phyloP scores from a whole-genome alignment of 2,888 invertebrate species.

The Orchesellides sinensis region DNA sequence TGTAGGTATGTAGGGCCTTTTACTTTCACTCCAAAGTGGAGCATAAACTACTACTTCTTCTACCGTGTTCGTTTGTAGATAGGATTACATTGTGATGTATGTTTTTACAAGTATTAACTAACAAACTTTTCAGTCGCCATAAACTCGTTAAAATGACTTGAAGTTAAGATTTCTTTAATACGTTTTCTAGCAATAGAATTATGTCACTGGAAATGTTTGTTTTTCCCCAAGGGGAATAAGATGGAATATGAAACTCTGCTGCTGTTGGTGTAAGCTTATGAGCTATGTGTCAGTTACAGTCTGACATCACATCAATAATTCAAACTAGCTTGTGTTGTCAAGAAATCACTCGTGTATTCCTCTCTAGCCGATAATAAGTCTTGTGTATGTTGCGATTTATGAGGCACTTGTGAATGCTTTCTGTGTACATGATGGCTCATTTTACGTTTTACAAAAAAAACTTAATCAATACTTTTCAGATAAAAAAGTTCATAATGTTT shows the following conservation, averaged over 20 bases:
- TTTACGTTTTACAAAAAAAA: not conserved
- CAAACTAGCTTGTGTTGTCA: constrained; percentile 4
- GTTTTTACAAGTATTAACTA: constrained; percentile 4
- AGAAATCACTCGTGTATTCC: not conserved
- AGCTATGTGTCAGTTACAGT: not conserved
- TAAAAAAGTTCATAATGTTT: not conserved
- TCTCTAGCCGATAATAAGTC: not conserved
- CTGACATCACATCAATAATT: constrained; percentile 1
- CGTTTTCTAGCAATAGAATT: constrained; percentile 15
- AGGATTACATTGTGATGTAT: not conserved
- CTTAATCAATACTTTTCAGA: not conserved
- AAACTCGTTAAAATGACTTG: constrained; percentile 41
- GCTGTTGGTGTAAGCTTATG: not conserved
- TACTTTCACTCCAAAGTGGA: not conserved
- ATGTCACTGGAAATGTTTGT: constrained; percentile 18
- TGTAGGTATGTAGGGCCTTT: not conserved
- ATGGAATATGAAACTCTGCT: constrained; percentile 9
- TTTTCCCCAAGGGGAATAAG: constrained; percentile 12
- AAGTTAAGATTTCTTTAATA: constrained; percentile 26
- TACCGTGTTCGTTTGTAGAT: not conserved
- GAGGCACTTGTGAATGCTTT: not conserved
- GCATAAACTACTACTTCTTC: not conserved
- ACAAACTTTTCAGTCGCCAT: constrained; percentile 44
- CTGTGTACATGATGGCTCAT: too few species aligned
- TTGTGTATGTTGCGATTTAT: too few species aligned